Evolutionary conservation across 2,797 vertebrate species (phyloP).

Genomic region (Pseudocheirus occidentalis): DNA sequence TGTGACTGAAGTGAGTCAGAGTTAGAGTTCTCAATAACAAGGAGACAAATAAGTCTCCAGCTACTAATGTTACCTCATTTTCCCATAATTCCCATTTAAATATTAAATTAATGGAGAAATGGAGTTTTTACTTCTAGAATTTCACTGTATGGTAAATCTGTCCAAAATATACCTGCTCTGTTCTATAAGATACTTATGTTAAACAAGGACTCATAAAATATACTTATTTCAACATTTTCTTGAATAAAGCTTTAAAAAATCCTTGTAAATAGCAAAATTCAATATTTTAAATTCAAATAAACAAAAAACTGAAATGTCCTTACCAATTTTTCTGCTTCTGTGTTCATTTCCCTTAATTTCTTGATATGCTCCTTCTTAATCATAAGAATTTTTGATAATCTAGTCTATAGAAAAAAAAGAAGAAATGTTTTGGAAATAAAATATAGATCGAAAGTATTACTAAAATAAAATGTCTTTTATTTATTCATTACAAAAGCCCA

Average conservation of each 20-base stretch:
- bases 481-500: background rate
- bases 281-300: slow-evolving; percentile 53
- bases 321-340: slow-evolving; percentile 98
- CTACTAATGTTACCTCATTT: background rate
- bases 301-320: slow-evolving; percentile 70
- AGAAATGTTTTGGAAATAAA: slow-evolving; percentile 74
- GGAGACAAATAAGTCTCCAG: background rate
- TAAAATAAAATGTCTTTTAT: background rate
- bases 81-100: background rate
- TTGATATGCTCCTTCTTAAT: slow-evolving; percentile 99
- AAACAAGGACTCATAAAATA: slow-evolving; percentile 33
- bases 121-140: background rate
- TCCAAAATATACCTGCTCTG: slow-evolving; percentile 7
- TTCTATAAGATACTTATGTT: background rate
- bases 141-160: background rate
- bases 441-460: slow-evolving; percentile 48
- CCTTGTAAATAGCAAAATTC: background rate
- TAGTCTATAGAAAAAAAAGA: slow-evolving; percentile 88
- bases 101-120: background rate
- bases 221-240: slow-evolving; percentile 29
- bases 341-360: slow-evolving; percentile 98
- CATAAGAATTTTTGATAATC: slow-evolving; percentile 99
- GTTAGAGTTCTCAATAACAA: background rate
- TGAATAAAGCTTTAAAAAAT: slow-evolving; percentile 36
- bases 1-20: background rate